These are phyloP conservation scores for Empis stercorea DNA, from an alignment of 2,888 invertebrate genomes.

Conservation along the genomic window DNA sequence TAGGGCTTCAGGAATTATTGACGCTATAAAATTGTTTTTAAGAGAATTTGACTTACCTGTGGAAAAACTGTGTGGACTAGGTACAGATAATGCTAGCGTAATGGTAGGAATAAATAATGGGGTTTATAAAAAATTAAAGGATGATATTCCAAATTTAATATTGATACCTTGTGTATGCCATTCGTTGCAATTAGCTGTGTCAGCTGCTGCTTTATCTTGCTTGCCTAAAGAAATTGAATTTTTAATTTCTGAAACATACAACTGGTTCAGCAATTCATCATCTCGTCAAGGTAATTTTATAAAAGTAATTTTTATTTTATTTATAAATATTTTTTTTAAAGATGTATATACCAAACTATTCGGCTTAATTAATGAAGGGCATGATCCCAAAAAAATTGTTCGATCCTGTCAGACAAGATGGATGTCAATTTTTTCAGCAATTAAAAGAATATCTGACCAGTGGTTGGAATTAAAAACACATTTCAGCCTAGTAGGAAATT, in stretches of 20 bases:
- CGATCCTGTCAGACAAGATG: background rate
- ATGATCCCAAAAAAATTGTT: background rate
- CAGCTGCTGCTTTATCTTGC: background rate
- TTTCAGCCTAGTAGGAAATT: background rate
- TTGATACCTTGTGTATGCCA: conserved; percentile 1
- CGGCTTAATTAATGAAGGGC: background rate
- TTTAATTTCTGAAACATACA: background rate
- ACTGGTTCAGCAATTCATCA: conserved; percentile 1
- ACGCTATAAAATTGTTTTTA: background rate
- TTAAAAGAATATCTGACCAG: background rate
- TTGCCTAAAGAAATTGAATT: conserved; percentile 1
- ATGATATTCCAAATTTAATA: background rate
- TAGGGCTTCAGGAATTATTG: background rate
- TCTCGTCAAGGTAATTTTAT: background rate
- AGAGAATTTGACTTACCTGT: background rate
- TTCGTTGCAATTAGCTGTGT: conserved; percentile 1
- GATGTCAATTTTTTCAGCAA: background rate
- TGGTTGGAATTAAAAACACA: conserved; percentile 1
- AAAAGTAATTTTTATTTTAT: no score
- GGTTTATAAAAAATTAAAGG: background rate
- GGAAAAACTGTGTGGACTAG: background rate
- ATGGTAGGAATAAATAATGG: conserved; percentile 1
- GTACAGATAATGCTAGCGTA: conserved; percentile 2
- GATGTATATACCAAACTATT: conserved; percentile 1
- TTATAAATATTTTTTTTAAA: no score